Percentiles rank a stretch among this genome's conserved stretches.
Conservation (phyloP, 2,797 vertebrate species). For the Spheniscus humboldti region DNA sequence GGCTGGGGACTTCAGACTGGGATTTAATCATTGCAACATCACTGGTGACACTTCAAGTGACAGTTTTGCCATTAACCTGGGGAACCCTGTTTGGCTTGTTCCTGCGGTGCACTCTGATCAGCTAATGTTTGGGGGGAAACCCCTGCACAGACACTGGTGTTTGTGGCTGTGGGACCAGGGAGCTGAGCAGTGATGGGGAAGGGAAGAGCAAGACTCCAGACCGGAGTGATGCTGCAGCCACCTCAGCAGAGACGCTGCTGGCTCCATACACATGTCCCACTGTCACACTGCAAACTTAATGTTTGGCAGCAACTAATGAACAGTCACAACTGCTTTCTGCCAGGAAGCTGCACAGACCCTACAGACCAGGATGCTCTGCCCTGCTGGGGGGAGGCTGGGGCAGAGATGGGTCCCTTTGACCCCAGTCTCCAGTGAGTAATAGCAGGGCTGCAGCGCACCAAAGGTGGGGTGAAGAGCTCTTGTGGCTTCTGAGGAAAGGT, state of each 20-base stretch:
- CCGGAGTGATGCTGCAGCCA: background rate
- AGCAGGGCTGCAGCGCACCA: background rate
- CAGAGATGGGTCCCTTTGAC: background rate
- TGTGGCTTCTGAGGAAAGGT: background rate
- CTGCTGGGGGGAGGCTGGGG: background rate
- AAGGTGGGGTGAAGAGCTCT: background rate
- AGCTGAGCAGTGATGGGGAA: background rate
- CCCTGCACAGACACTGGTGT: background rate
- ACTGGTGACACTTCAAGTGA: background rate
- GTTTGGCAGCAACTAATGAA: background rate
- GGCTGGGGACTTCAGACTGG: background rate
- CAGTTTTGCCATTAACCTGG: constrained; percentile 30
- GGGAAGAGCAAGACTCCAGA: background rate
- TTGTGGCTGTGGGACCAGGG: background rate
- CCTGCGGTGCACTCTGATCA: background rate
- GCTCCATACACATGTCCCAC: rapidly evolving
- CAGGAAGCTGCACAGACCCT: background rate
- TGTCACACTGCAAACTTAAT: background rate
- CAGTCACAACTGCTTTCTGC: background rate
- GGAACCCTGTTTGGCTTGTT: background rate
- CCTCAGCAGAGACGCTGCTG: background rate
- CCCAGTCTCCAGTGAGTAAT: background rate
- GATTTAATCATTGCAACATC: background rate
- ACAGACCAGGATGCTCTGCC: background rate
- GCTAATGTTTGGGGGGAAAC: background rate